Base-by-base conservation (phyloP, 2,797 vertebrate genomes). In the Micropoecilia bifurca region DNA sequence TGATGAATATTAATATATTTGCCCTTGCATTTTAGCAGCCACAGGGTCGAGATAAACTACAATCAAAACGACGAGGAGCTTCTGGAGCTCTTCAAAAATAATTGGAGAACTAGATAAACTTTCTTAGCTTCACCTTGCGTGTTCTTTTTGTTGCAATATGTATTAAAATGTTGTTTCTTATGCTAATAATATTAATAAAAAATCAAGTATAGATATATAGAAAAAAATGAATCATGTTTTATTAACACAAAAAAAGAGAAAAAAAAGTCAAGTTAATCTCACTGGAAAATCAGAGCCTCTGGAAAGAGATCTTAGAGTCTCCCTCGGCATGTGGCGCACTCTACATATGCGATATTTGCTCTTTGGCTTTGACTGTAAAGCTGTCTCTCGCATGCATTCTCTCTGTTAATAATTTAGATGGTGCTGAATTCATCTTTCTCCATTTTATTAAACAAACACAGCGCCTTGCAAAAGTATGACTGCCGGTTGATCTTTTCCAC, bases 1-100 rank as follows among this genome's bases (percentile, higher is more conserved):
- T 93, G 91, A 95, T 94, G 95, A 96, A 91, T 94, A 95, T 93
- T 93, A 91, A 94, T 91, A 84, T 74, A 85, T 73, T 53, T 4
- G 39, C 79, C 57, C 69, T 92, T 84, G 90, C 93, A 94, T 95
- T 88, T 95, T 94, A 93, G 88, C 93, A 93, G 91, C 90, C 90
- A 89, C 89, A 91, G 89, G 82, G 73, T 91, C 73, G 14, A 76
- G 87, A 89, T 79, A 85, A 90, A 89, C 82, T 76, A 76, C 75
- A 89, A 90, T 91, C 81, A 48, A 50, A 59, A 86, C n/a, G 22
- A 71, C 72, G 33, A 71, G 41, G 36, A 45, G 79, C 59, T 57
- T 80, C 73, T 75, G 72, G 43, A 53, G 9, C 28, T 82, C 63
- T 79, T 28, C 20, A 41, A 63, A 12, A 66, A 50, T 80, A 78